Base-by-base conservation (phyloP, 1,140 invertebrate species). In the Polyergus mexicanus region DNA sequence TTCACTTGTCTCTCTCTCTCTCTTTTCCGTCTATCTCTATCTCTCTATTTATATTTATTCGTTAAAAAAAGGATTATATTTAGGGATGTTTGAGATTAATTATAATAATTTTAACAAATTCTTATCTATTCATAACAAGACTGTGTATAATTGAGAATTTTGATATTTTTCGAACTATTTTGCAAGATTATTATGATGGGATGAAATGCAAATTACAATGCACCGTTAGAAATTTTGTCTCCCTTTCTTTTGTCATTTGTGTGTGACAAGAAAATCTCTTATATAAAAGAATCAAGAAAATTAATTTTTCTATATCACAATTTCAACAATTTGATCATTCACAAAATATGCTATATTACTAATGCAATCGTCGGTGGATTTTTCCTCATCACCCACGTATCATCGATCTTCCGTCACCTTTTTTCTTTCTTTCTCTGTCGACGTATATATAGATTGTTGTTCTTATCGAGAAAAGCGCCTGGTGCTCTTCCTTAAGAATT, bases 41-140 rank as follows among this genome's bases (percentile, higher is more conserved):
- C 41, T 10, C 41, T 44, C 41, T 10, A 44, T 44, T 51, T 8
- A 58, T 19, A 56, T 19, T 5, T 69, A 44, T 6, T 72, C n/a
- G 2, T 51, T 8, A 32, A 10, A 58, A 56, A 10, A 35, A 1
- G 13, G 13, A 11, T 11, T 16, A 2, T 32, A 25, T 10, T 6
- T 19, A 28, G 8, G 16, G 25, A 16, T 11, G 28, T 16, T 51
- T 32, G 7, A 16, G 16, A 51, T 19, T 47, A 25, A 71, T 71
- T 51, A n/a, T 28, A 71, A 47, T 25, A 8, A 68, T 65, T 65
- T 65, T 19, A 65, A 65, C 8, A 65, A 65, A 65, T 65, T 32
- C 19, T 10, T 8, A 4, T 8, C 10, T 38, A 28, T n/a, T 65
- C 8, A 35, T n/a, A 65, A 19, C 8, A 71, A 51, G 25, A 11